Conservation (phyloP, 1,140 invertebrate genomes). For the Megathymus violae region DNA sequence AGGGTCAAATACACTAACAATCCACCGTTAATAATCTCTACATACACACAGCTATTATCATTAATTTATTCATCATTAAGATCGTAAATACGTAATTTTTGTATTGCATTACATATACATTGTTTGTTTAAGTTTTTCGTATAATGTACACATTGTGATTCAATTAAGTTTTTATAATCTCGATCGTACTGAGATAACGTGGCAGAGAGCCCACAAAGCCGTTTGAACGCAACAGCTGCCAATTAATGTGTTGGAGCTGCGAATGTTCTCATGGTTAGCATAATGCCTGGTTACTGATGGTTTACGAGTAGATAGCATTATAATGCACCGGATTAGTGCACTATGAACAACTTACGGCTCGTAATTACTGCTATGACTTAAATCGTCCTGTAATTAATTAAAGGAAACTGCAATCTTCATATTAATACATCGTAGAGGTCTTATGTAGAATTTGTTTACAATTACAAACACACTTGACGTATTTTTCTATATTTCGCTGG, state of each 20-base stretch:
- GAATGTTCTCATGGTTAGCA: slow-evolving; percentile 70
- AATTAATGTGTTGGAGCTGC: slow-evolving; percentile 58
- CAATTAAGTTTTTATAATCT: slow-evolving; percentile 60
- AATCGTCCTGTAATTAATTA: slow-evolving; percentile 21
- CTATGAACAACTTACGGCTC: slow-evolving; percentile 44
- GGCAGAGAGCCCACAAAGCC: slow-evolving; percentile 57
- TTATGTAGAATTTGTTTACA: no score
- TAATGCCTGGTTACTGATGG: slow-evolving; percentile 59
- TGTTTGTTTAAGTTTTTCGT: not conserved
- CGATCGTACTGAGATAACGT: slow-evolving; percentile 57
- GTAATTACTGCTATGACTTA: slow-evolving; percentile 36
- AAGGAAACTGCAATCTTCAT: slow-evolving; percentile 31
- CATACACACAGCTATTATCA: no score
- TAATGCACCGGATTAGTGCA: slow-evolving; percentile 42
- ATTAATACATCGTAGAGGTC: not conserved
- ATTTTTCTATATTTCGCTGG: no score
- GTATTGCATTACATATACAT: no score
- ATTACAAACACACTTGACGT: no score
- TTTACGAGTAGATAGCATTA: slow-evolving; percentile 4
- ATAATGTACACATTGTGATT: slow-evolving; percentile 46
- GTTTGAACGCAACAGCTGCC: slow-evolving; percentile 60
- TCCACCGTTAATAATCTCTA: no score
- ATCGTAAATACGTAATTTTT: not conserved
- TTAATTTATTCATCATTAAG: no score
- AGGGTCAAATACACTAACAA: no score